Conservation (phyloP, 2,113 vertebrate species). For the Girardinichthys multiradiatus region DNA sequence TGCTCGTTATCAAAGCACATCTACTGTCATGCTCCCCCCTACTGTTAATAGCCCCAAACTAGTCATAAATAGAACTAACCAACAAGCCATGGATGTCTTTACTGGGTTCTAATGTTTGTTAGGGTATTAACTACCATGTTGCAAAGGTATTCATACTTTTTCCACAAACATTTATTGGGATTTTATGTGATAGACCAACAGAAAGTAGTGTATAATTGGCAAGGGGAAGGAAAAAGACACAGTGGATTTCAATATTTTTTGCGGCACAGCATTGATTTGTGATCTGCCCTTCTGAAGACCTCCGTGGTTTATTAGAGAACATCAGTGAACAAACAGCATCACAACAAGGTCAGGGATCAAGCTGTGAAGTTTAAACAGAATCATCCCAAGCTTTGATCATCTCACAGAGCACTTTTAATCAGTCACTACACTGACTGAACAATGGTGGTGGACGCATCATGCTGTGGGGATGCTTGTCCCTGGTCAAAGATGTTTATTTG, state of each 20-base stretch:
- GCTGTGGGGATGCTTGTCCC: too few species aligned
- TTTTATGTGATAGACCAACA: neutral
- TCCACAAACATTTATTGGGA: neutral
- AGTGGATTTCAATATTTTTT: neutral
- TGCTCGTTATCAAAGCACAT: conserved; percentile 7
- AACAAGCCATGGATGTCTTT: conserved; percentile 62
- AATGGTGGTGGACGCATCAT: too few species aligned
- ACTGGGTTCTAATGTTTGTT: conserved; percentile 36
- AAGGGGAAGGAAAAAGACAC: neutral
- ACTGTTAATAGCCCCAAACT: conserved; percentile 39
- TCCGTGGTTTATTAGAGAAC: too few species aligned
- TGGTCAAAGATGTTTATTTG: too few species aligned
- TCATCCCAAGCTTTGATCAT: too few species aligned
- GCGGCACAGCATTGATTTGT: neutral
- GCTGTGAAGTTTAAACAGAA: too few species aligned
- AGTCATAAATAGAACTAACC: conserved; percentile 65
- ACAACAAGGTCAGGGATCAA: too few species aligned
- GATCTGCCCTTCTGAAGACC: too few species aligned
- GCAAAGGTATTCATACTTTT: neutral
- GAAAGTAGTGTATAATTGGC: neutral
- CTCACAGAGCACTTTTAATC: too few species aligned
- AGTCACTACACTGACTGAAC: too few species aligned
- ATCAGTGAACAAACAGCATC: too few species aligned
- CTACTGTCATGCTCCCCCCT: conserved; percentile 32
- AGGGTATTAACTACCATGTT: neutral